Base-by-base conservation (phyloP, 2,113 vertebrate genomes). In the Nerophis ophidion region DNA sequence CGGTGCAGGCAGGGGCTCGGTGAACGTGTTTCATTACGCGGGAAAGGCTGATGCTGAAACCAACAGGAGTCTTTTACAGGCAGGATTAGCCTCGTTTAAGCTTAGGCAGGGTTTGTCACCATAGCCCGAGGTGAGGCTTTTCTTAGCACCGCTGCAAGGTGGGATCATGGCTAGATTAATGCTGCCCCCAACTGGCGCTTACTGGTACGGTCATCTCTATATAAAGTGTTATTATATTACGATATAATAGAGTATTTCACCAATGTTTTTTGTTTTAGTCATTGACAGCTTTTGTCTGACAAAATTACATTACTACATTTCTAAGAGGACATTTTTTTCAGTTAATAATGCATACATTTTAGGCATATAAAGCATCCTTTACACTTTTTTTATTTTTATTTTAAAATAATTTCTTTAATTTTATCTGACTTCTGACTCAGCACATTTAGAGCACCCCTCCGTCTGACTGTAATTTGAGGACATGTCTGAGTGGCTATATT, bases 111-210 rank as follows among this genome's bases (percentile, higher is more conserved):
- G 67, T 61, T 60, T 61, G 61, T 33, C n/a, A 46, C 19, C 46
- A 35, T 50, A 74, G 70, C 74, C 66, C 49, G 61, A 71, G 74
- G 78, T 66, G 55, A 79, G 40, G 71, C 70, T 72, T 74, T 70
- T 72, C 58, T 65, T 33, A 15, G 13, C 56, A 57, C n/a, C 8
- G 26, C 44, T 56, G 57, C 48, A 64, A 62, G 66, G 11, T 15
- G 19, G 11, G 61, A 63, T 35, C 8, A 66, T 62, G 76, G 6
- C 1, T 60, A 50, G 51, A 44, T 53, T 53, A 77, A 77, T 51
- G 60, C 68, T 83, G 84, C 82, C 84, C 68, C 65, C 86, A 26
- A 8, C 75, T 89, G 89, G 82, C 66, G 55, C 53, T 44, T 15
- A 7, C 2, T 26, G 13, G 47, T 16, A 63, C 3, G 64, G 61